Evolutionary conservation across 2,113 vertebrate species (phyloP), one percentile per base, ranked within the genome.

Genomic region (Plecotus auritus): DNA sequence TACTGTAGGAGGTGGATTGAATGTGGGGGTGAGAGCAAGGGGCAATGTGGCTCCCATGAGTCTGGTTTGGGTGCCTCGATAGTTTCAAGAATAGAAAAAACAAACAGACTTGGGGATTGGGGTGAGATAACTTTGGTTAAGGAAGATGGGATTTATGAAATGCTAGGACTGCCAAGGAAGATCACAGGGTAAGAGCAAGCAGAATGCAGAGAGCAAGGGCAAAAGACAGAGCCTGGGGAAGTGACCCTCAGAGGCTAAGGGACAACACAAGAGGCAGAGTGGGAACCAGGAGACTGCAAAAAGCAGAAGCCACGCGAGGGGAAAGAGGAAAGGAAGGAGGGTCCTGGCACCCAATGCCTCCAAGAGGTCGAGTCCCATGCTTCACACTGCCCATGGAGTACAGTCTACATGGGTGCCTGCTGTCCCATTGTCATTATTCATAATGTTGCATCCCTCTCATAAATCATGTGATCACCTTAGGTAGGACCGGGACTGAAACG

Each of bases 211-310:
- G 17, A 47, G 35, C 0, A 42, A 83, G 12, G 5, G 49, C 8
- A 30, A 90, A 17, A 64, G 42, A 30, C 26, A 78, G 80, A 26
- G n/a, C 11, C 85, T 23, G 6, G 18, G 23, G 14, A 23, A 54
- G 9, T 5, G 1, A 28, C 3, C 42, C 23, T 35, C 11, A 11
- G 23, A 54, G 22, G 42, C n/a, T 47, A 40, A 64, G 49, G 26
- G 47, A 18, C 28, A 35, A 35, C 26, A 30, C 0, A 0, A 14
- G 66, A 28, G 42, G 40, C 3, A 1, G 40, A 28, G 3, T 28
- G 10, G 32, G 10, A 37, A 32, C 22, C 3, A 3, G 16, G 12
- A 85, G 51, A 7, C 67, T 10, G 2, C 14, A 32, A 76, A 72
- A 32, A 10, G 56, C 23, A 73, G 95, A 51, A 1, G 1, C 84